A percentile compares a stretch with the other conserved stretches of the same genome.
phyloP scores from a whole-genome alignment of 2,888 invertebrate species.

The Anthrax anthrax region DNA sequence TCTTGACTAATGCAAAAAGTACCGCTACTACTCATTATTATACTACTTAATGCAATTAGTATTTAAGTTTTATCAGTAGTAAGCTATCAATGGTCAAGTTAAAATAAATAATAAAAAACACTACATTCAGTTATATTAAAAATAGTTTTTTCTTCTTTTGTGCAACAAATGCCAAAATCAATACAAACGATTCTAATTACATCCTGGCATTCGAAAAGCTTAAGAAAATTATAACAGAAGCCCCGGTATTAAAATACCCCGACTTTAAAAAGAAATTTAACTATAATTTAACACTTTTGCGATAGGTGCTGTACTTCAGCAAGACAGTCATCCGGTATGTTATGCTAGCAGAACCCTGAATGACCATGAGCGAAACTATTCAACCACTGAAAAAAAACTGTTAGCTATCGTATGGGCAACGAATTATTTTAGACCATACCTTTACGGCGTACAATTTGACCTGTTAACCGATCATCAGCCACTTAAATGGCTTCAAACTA shows the following conservation, averaged over 20 bases:
- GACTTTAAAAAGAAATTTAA: slow-evolving; percentile 7
- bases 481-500: slow-evolving; percentile 19
- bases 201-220: slow-evolving; percentile 5
- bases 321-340: slow-evolving; percentile 1
- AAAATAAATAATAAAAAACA: slow-evolving; percentile 3
- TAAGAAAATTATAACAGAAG: slow-evolving; percentile 5
- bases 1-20: no score
- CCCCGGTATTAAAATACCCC: slow-evolving; percentile 5
- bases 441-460: slow-evolving; percentile 3
- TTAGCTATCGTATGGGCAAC: slow-evolving; percentile 3
- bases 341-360: slow-evolving; percentile 2
- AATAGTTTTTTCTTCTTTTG: no score
- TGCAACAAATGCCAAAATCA: slow-evolving; percentile 2
- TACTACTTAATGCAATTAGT: no score
- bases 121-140: no score
- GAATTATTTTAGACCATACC: slow-evolving; percentile 5
- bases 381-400: slow-evolving; percentile 1
- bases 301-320: slow-evolving; percentile 5
- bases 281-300: slow-evolving; percentile 2
- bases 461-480: slow-evolving; percentile 15
- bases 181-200: slow-evolving; percentile 14
- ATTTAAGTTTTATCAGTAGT: no score
- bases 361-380: not conserved
- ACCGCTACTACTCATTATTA: no score
- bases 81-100: no score